Base-by-base conservation (phyloP, 2,797 vertebrate species). In the Salmo trutta region DNA sequence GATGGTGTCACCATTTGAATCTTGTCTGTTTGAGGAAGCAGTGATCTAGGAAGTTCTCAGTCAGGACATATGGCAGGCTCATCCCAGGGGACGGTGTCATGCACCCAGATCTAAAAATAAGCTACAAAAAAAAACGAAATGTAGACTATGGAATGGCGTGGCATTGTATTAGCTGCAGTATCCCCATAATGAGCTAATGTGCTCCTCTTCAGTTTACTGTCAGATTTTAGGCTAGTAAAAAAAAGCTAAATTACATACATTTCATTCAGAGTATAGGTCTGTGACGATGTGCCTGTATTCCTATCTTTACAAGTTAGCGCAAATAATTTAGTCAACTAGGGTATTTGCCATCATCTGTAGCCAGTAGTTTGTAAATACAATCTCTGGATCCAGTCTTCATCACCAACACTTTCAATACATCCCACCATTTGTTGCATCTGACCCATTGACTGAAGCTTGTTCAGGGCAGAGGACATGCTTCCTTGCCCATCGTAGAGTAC, bases 31-130 rank as follows among this genome's bases (percentile, higher is more conserved):
- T 0, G 67, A 83, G 41, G 71, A 79, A 31, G 79, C 66, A 73
- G 31, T 41, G 17, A 47, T 51, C 17, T 67, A 71, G 77, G 76
- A 74, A 10, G 41, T 77, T 77, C 77, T 71, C 27, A 3, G 74
- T 80, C 78, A 73, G 69, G 77, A 87, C 89, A 90, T 84, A 88
- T 88, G 85, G 88, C 77, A 64, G 3, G 15, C 4, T 0, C 14
- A 84, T 86, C 59, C 73, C 14, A 14, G 78, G 83, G 54, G 77
- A 71, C 15, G 19, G 3, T 0, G 76, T 82, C 80, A 83, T 31
- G 8, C 82, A 77, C 15, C 24, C 33, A 16, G 24, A 76, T 67
- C 76, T 76, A 82, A 84, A 85, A 82, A 83, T 82, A 59, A 2
- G 16, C 19, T 47, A 21, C 6, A 59, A 66, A 27, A 12, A 31